A percentile compares a stretch with the other conserved stretches of the same genome.
Conservation (phyloP, 2,797 vertebrate species). For the Gymnoscopelus microlampas region DNA sequence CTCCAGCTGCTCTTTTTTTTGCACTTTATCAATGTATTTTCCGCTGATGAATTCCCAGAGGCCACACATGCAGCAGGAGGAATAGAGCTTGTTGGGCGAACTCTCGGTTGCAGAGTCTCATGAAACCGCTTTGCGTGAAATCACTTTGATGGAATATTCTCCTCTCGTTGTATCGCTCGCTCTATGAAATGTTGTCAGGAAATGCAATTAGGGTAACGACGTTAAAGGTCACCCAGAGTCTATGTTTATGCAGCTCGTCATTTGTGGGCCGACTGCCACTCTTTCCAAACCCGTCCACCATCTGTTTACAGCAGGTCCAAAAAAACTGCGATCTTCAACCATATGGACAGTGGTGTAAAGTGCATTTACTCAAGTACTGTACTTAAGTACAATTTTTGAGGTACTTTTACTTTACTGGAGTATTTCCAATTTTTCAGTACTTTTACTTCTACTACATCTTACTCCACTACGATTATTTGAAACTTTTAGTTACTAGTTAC, state of each 20-base stretch:
- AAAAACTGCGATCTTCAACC: too few species aligned
- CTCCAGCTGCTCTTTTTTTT: slow-evolving; percentile 34
- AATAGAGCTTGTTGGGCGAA: slow-evolving; percentile 33
- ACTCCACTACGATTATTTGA: too few species aligned
- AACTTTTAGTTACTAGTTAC: too few species aligned
- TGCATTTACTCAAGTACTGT: too few species aligned
- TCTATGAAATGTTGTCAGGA: slow-evolving; percentile 59
- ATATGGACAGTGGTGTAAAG: too few species aligned
- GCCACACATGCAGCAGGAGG: slow-evolving; percentile 61
- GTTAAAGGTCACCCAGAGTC: slow-evolving; percentile 49
- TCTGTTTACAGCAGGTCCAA: not conserved
- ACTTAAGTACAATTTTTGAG: too few species aligned
- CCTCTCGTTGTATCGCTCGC: slow-evolving; percentile 52
- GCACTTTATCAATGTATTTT: slow-evolving; percentile 55
- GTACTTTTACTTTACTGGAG: too few species aligned
- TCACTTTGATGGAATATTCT: slow-evolving; percentile 48
- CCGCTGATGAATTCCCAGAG: slow-evolving; percentile 37
- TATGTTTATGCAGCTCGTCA: slow-evolving; percentile 46
- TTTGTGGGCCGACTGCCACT: slow-evolving; percentile 23
- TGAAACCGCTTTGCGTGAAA: slow-evolving; percentile 62
- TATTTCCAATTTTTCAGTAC: too few species aligned
- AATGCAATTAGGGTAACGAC: slow-evolving; percentile 69
- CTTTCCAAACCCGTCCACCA: slow-evolving; percentile 7
- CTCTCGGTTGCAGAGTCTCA: slow-evolving; percentile 50
- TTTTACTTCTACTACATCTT: too few species aligned